Percentiles rank a stretch among this genome's conserved stretches.
Evolutionary conservation across 2,113 vertebrate genomes (phyloP).

Genomic region (Corapipo altera): DNA sequence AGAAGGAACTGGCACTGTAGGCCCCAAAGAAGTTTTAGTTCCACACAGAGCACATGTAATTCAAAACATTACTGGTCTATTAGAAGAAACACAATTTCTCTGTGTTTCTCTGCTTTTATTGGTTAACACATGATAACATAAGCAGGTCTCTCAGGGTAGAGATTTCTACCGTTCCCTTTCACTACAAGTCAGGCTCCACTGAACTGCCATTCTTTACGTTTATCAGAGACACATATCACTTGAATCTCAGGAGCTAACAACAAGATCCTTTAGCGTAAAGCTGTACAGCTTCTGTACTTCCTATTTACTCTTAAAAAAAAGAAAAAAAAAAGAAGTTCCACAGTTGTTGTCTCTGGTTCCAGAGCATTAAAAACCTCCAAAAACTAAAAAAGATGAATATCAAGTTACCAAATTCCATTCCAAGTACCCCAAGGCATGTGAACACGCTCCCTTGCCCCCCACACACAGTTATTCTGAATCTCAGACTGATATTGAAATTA

Average conservation of each 20-base stretch:
- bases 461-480: background rate
- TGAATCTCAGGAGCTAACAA: background rate
- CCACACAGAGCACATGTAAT: background rate
- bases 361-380: background rate
- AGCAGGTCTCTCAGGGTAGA: background rate
- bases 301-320: background rate
- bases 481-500: background rate
- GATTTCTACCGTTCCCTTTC: background rate
- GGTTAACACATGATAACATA: background rate
- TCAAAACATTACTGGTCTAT: background rate
- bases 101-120: background rate
- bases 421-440: background rate
- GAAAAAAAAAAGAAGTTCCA: background rate
- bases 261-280: background rate
- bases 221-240: background rate
- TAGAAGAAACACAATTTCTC: background rate
- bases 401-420: background rate
- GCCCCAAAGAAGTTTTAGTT: background rate
- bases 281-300: background rate
- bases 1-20: background rate
- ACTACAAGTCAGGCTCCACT: background rate
- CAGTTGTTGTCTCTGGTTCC: background rate
- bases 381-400: background rate
- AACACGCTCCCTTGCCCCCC: background rate
- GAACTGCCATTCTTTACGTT: background rate